phyloP scores from a whole-genome alignment of 2,888 invertebrate species.

The Macrosiphum euphorbiae region DNA sequence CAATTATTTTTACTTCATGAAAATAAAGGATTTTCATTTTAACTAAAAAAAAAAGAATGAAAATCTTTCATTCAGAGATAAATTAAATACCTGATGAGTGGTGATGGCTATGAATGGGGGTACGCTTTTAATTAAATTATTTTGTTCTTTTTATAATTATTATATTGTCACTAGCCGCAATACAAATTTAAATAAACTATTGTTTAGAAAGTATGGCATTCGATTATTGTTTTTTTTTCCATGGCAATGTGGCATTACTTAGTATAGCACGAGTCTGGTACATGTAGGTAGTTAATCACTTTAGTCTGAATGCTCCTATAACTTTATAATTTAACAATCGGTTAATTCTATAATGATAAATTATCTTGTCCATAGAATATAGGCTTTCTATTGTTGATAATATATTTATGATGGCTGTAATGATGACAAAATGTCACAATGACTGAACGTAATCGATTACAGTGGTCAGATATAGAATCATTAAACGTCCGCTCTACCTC shows the following conservation, averaged over 20 bases:
- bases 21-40: background rate
- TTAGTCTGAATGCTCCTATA: background rate
- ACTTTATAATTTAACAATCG: conserved; percentile 39
- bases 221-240: background rate
- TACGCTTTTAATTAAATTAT: background rate
- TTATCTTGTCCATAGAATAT: background rate
- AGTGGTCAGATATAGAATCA: conserved; percentile 10
- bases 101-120: background rate
- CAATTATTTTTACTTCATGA: background rate
- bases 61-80: background rate
- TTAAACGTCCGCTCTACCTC: background rate
- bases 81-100: background rate
- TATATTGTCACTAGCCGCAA: background rate
- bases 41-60: background rate
- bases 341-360: conserved; percentile 26
- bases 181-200: background rate
- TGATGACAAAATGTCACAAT: conserved; percentile 26
- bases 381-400: background rate
- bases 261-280: background rate
- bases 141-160: background rate
- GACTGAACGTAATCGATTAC: conserved; percentile 37
- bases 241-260: background rate
- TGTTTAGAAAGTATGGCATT: background rate
- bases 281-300: background rate
- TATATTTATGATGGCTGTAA: conserved; percentile 41